phyloP scores from a whole-genome alignment of 2,113 vertebrate genomes.

The Ranitomeya variabilis region DNA sequence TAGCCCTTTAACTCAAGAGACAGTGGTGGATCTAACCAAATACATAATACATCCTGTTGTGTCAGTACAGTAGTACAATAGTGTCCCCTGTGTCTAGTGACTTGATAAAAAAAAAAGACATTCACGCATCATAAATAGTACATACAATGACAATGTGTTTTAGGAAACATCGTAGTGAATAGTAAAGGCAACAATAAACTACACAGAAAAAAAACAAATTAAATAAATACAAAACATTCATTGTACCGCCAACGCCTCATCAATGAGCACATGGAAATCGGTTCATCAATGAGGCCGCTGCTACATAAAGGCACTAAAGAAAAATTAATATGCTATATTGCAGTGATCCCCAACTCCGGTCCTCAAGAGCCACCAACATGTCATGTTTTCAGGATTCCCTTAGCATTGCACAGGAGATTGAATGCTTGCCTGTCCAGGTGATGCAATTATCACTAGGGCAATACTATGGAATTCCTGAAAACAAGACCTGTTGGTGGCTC shows the following conservation, averaged over 20 bases:
- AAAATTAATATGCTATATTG: background rate
- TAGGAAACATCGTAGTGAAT: conserved; percentile 32
- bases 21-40: background rate
- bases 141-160: background rate
- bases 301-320: background rate
- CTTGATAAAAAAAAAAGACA: background rate
- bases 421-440: too few relatives aligned
- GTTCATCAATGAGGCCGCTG: background rate
- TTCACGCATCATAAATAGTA: conserved; percentile 45
- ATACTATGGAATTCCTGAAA: too few relatives aligned
- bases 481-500: too few relatives aligned
- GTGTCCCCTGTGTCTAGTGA: conserved; percentile 30
- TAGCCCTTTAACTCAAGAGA: background rate
- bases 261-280: background rate
- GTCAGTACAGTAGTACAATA: background rate
- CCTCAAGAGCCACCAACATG: too few relatives aligned
- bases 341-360: too few relatives aligned
- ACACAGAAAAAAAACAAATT: background rate
- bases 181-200: background rate
- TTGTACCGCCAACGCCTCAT: background rate
- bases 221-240: conserved; percentile 45
- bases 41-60: background rate
- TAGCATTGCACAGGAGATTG: too few relatives aligned
- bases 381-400: too few relatives aligned
- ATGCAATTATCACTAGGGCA: too few relatives aligned